Evolutionary conservation across 1,140 invertebrate species (phyloP).

Genomic region (Bombus ignitus): DNA sequence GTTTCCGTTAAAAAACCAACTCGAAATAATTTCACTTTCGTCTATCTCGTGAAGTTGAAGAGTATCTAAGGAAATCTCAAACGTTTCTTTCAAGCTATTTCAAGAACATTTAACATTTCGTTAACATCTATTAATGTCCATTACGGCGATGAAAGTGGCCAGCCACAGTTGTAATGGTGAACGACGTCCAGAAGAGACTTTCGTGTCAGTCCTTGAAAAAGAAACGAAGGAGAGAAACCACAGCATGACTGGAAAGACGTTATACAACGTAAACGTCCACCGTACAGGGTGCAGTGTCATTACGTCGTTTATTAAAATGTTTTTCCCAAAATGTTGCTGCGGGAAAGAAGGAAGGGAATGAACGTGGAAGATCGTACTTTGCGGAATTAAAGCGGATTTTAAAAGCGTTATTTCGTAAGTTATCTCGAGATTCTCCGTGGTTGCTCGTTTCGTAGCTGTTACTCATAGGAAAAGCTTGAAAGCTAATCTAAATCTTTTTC

Average conservation of each 20-base stretch:
- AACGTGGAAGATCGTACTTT: conserved; percentile 9
- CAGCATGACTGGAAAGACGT: neutral
- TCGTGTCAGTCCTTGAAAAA: neutral
- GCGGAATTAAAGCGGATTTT: too few relatives aligned
- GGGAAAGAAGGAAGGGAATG: neutral
- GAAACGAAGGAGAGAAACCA: neutral
- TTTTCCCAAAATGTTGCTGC: neutral
- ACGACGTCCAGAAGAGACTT: neutral
- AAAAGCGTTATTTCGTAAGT: conserved; percentile 10
- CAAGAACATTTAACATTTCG: too few relatives aligned
- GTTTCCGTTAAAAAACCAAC: too few relatives aligned
- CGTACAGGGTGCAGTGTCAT: neutral
- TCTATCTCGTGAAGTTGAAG: too few relatives aligned
- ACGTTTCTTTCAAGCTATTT: too few relatives aligned
- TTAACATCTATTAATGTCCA: neutral
- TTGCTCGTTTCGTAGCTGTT: neutral
- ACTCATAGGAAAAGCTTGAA: neutral
- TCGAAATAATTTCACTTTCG: too few relatives aligned
- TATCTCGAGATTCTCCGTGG: neutral
- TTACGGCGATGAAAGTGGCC: neutral
- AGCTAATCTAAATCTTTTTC: too few relatives aligned
- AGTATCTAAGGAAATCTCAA: too few relatives aligned
- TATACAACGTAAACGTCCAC: neutral
- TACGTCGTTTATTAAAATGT: conserved; percentile 31
- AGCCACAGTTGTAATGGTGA: neutral